A percentile compares a stretch with the other conserved stretches of the same genome.
These are phyloP conservation scores for Bacillus rossius DNA, from an alignment of 1,140 invertebrate genomes.

Conservation along the genomic window DNA sequence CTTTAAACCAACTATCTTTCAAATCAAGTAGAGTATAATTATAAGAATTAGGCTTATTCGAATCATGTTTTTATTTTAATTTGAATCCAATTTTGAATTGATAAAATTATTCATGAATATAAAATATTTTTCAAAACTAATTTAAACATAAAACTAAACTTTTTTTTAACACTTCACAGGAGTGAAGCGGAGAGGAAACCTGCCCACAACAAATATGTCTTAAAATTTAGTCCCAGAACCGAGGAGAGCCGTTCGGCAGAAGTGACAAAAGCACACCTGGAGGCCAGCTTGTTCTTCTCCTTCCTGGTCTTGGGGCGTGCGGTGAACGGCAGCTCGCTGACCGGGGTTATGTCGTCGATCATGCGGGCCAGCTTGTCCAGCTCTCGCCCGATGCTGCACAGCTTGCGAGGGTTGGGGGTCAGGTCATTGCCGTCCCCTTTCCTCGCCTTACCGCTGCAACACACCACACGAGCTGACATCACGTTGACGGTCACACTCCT, in stretches of 20 bases:
- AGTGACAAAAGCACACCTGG: slow-evolving; percentile 47
- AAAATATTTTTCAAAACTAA: too few species aligned
- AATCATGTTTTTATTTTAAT: too few species aligned
- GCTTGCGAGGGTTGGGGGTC: slow-evolving; percentile 89
- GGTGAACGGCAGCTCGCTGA: slow-evolving; percentile 87
- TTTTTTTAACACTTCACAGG: too few species aligned
- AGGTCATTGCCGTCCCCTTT: slow-evolving; percentile 97
- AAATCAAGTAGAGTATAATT: too few species aligned
- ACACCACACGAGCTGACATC: slow-evolving; percentile 19
- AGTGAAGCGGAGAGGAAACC: too few species aligned
- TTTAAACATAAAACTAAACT: too few species aligned
- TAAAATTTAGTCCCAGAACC: too few species aligned
- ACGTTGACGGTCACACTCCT: slow-evolving; percentile 4
- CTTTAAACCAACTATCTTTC: too few species aligned
- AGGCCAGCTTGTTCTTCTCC: slow-evolving; percentile 97
- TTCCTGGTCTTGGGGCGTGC: slow-evolving; percentile 87
- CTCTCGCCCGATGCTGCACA: slow-evolving; percentile 87
- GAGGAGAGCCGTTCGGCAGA: slow-evolving; percentile 41
- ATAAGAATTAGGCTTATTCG: too few species aligned
- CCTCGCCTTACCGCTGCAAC: slow-evolving; percentile 80
- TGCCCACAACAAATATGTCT: too few species aligned
- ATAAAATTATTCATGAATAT: too few species aligned
- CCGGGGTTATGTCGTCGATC: slow-evolving; percentile 94
- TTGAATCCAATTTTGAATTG: too few species aligned
- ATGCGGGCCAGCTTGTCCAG: slow-evolving; percentile 86